These are phyloP conservation scores for Rhynchotus rufescens DNA, from an alignment of 2,797 vertebrate species.

Conservation along the genomic window DNA sequence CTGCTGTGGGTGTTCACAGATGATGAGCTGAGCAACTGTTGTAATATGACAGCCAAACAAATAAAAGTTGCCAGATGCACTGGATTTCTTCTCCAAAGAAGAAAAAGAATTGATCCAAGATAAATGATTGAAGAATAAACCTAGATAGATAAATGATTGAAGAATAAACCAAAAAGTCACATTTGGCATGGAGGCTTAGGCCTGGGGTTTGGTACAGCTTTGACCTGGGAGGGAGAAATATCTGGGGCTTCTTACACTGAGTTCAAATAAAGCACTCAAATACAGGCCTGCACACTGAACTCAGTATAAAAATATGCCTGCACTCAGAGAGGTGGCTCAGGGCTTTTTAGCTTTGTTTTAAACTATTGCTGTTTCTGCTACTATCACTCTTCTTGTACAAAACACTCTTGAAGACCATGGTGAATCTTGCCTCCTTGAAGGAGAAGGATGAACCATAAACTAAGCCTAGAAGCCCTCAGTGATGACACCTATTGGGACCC, in stretches of 20 bases:
- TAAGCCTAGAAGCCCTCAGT: background rate
- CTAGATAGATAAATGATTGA: background rate
- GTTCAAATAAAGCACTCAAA: background rate
- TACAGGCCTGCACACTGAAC: background rate
- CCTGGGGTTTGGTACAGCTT: background rate
- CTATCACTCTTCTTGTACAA: background rate
- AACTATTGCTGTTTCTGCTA: background rate
- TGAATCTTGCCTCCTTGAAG: background rate
- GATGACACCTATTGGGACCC: background rate
- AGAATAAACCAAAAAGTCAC: background rate
- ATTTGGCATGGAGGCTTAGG: background rate
- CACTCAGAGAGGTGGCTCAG: background rate
- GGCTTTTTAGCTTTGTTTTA: background rate
- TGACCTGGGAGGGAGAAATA: too few species aligned
- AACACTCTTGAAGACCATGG: background rate
- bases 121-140: background rate
- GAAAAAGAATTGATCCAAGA: background rate
- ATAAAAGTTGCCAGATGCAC: background rate
- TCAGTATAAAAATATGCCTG: background rate
- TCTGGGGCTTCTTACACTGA: background rate
- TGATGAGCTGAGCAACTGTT: constrained; percentile 48
- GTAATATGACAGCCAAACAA: constrained; percentile 19
- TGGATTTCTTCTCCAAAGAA: background rate
- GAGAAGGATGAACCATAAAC: background rate
- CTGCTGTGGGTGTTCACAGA: constrained; percentile 42